Percentiles rank a stretch among this genome's conserved stretches.
These are phyloP conservation scores for Gambusia affinis DNA, from an alignment of 2,113 vertebrate species.

Conservation along the genomic window DNA sequence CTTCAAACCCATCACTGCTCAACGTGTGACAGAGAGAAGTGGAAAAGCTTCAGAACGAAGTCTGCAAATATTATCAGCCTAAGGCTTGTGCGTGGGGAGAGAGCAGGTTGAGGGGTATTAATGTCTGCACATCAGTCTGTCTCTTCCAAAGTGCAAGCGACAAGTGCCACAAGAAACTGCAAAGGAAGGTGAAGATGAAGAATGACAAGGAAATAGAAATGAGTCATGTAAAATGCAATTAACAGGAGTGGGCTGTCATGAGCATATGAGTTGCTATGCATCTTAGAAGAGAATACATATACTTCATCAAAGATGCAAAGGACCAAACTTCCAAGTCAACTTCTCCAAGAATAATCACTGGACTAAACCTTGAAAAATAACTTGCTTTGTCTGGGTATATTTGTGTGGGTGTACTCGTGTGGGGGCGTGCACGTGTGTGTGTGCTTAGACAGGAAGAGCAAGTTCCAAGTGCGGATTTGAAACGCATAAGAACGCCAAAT, in stretches of 20 bases:
- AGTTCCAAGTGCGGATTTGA: conserved; percentile 3
- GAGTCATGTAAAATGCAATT: neutral
- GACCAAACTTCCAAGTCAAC: conserved; percentile 12
- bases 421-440: neutral
- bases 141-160: conserved; percentile 7
- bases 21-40: conserved; percentile 15
- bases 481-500: conserved; percentile 17
- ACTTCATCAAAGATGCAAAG: conserved; percentile 23
- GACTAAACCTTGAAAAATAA: conserved; percentile 18
- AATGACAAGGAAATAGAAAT: neutral
- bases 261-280: neutral
- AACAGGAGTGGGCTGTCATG: conserved; percentile 27
- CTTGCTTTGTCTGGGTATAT: neutral
- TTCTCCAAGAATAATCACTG: conserved; percentile 4
- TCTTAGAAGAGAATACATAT: neutral
- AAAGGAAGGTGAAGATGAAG: neutral
- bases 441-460: neutral
- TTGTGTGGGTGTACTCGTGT: neutral
- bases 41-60: conserved; percentile 13
- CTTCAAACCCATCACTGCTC: conserved; percentile 12
- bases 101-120: neutral
- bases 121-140: conserved; percentile 23
- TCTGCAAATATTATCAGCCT: conserved; percentile 30
- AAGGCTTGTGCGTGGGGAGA: neutral
- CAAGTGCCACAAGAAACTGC: neutral